These are phyloP conservation scores for Arrhopalites spinosus DNA, from an alignment of 2,888 invertebrate species.

Conservation along the genomic window DNA sequence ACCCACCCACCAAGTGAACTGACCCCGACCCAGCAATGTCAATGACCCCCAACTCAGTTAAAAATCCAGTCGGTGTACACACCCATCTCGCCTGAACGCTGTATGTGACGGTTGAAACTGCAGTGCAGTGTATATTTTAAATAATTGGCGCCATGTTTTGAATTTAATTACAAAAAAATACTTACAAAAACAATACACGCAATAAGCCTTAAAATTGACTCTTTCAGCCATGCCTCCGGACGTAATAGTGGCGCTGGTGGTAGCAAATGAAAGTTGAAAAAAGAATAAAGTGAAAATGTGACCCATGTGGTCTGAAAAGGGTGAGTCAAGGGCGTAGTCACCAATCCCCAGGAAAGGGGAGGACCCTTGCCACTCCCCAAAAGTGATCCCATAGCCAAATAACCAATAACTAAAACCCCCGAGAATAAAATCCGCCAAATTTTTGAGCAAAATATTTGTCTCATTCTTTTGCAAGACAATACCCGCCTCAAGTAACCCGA, in stretches of 20 bases:
- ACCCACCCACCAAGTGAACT: conserved; percentile 60
- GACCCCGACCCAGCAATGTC: conserved; percentile 60
- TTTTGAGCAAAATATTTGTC: conserved; percentile 63
- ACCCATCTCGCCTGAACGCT: conserved; percentile 60
- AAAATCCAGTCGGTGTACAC: conserved; percentile 57
- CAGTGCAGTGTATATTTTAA: no score
- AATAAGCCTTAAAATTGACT: conserved; percentile 60
- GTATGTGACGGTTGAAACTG: conserved; percentile 59
- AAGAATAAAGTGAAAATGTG: conserved; percentile 83
- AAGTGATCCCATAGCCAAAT: conserved; percentile 57
- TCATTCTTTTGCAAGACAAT: conserved; percentile 59
- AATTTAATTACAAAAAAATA: no score
- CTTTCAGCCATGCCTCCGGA: conserved; percentile 94
- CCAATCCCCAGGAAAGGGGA: conserved; percentile 60
- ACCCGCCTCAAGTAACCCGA: conserved; percentile 61
- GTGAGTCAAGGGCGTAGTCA: conserved; percentile 59
- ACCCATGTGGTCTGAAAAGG: conserved; percentile 61
- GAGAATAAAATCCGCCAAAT: conserved; percentile 60
- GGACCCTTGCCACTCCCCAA: conserved; percentile 57
- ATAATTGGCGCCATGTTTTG: no score
- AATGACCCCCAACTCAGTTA: conserved; percentile 58
- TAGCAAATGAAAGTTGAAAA: conserved; percentile 88
- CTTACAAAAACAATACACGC: conserved; percentile 46
- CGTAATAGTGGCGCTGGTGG: conserved; percentile 84
- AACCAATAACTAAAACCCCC: conserved; percentile 63